Base-by-base conservation (phyloP, 2,797 vertebrate species). In the Macropus fuliginosus region DNA sequence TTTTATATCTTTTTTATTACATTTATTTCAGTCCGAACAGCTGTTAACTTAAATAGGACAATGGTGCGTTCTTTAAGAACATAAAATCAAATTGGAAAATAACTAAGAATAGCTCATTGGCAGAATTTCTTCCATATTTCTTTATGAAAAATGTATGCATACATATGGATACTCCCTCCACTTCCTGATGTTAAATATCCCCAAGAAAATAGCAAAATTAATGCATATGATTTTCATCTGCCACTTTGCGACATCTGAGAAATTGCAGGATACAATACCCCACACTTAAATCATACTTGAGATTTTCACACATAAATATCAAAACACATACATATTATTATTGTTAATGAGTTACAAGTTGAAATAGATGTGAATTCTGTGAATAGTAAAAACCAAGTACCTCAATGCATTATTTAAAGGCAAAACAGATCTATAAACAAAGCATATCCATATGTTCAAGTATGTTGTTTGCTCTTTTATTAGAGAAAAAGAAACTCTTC, bases 71-170 rank as follows among this genome's bases (percentile, higher is more conserved):
- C 92, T 93, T 91, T 93, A 96, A 94, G 94, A 93, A 93, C 56
- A 96, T 93, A 94, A 91, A 93, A 91, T 94, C 94, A 97, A 97
- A 96, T 95, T 96, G 96, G 92, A 54, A 94, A 96, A 93, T 40
- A 94, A 92, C 31, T 95, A 91, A 54, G 92, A 94, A 97, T 95
- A 96, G 46, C 34, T 55, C 54, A 50, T 93, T 96, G 87, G 10
- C 59, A 95, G 40, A 57, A 40, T 3, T 91, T 92, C 12, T 87
- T 92, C 57, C 29, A 56, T 56, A 56, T 93, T 91, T 81, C 55
- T 91, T 92, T 57, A 94, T 93, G 40, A 91, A 93, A 96, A 95
- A 91, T 92, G n/a, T 91, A 93, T 90, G 55, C 59, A 91, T 91
- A 59, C 46, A 66, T 96, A 95, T 93, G 91, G 87, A 94, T 40